A percentile compares a stretch with the other conserved stretches of the same genome.
Evolutionary conservation across 2,797 vertebrate species (phyloP).

Genomic region (Acrossocheilus wenchowensis): DNA sequence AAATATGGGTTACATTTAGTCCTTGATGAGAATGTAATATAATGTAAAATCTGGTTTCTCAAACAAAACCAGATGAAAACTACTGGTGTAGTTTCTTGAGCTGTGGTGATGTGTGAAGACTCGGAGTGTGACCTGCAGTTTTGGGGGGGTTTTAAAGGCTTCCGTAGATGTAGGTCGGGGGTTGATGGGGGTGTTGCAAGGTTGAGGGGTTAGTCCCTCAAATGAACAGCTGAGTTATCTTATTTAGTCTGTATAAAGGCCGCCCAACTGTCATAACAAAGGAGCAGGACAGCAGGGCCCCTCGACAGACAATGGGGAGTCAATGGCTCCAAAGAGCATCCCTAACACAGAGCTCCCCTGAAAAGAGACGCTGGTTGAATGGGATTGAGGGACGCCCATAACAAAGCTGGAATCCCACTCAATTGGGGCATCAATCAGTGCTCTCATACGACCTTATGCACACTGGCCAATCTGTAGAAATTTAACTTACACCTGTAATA

Average conservation of each 20-base stretch:
- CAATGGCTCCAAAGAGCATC: constrained; percentile 68
- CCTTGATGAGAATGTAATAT: too few species aligned
- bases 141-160: constrained; percentile 16
- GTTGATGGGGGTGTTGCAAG: constrained; percentile 55
- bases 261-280: constrained; percentile 85
- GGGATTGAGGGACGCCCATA: constrained; percentile 66
- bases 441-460: constrained; percentile 17
- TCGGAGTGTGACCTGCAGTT: neutral
- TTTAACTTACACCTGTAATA: constrained; percentile 1
- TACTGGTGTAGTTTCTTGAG: neutral
- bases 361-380: constrained; percentile 69
- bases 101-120: neutral
- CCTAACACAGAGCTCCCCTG: constrained; percentile 66
- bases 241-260: constrained; percentile 83
- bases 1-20: neutral
- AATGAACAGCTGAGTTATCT: constrained; percentile 84
- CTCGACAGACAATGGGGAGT: constrained; percentile 72
- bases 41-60: neutral
- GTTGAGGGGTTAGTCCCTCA: constrained; percentile 76
- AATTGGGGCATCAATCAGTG: constrained; percentile 54
- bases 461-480: constrained; percentile 22
- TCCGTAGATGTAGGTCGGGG: constrained; percentile 46
- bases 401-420: constrained; percentile 70
- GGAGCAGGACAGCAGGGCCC: constrained; percentile 74
- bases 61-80: neutral